These are phyloP conservation scores for Festucalex cinctus DNA, from an alignment of 2,113 vertebrate genomes.

Conservation along the genomic window DNA sequence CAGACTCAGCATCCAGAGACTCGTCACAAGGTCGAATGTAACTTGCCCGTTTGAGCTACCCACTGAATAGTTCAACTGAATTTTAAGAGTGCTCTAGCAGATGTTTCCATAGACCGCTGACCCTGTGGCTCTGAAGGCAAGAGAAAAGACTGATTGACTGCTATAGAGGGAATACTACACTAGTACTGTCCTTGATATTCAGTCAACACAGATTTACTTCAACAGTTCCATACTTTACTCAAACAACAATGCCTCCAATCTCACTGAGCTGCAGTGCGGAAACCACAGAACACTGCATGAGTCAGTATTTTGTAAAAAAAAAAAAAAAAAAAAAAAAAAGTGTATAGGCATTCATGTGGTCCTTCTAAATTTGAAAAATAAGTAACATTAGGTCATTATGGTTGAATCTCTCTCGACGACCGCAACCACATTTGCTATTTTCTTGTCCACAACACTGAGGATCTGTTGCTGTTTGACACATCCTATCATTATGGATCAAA, in stretches of 20 bases:
- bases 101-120: conserved; percentile 58
- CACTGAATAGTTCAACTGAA: conserved; percentile 41
- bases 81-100: conserved; percentile 57
- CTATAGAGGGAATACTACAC: conserved; percentile 34
- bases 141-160: conserved; percentile 50
- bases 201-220: conserved; percentile 15
- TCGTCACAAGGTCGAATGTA: conserved; percentile 47
- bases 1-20: conserved; percentile 49
- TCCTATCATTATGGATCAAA: neutral
- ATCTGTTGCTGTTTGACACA: neutral
- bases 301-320: conserved; percentile 5
- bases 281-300: conserved; percentile 4
- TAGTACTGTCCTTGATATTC: conserved; percentile 28
- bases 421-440: neutral
- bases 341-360: conserved; percentile 12
- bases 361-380: conserved; percentile 16
- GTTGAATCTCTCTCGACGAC: neutral
- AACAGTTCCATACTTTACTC: conserved; percentile 4
- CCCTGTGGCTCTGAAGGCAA: conserved; percentile 31
- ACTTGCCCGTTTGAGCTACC: conserved; percentile 53
- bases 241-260: conserved; percentile 2
- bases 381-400: conserved; percentile 7
- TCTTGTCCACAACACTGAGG: neutral
- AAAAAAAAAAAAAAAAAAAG: neutral
- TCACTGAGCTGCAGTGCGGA: conserved; percentile 15